Evolutionary conservation across 2,888 invertebrate genomes (phyloP), one percentile per base, ranked within the genome.

Genomic region (Orchestes rusci): DNA sequence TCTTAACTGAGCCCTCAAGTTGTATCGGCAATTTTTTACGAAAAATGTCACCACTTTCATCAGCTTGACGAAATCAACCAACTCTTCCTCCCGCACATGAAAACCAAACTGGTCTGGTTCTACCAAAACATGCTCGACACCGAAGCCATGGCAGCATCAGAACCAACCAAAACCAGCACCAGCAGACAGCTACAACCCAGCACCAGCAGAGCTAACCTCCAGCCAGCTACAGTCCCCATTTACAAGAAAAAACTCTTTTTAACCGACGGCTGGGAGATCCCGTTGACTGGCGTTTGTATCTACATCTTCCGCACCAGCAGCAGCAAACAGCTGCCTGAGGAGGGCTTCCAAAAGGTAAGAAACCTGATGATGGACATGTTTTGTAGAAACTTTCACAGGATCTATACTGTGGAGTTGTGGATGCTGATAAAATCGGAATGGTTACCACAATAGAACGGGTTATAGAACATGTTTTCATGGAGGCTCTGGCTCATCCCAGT

Each of bases 381-480:
- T n/a, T n/a, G n/a, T n/a, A n/a, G n/a, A n/a, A n/a, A n/a, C 4
- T 16, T 45, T 56, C 55, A 32, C 50, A 69, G 68, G 70, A 70
- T 55, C 52, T 70, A 4, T 87, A 80, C 59, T 90, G 89, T 53
- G 90, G 90, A 2, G 76, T 89, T 12, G 76, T 92, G 27, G 87
- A 90, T 60, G 82, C 83, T 0, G 75, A 77, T 47, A 79, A 80
- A 57, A 81, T 89, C 30, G 88, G 88, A 0, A 72, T 94, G 52
- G 84, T 94, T 45, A 84, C 89, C 2, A 85, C 89, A 1, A 82
- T 94, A 52, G 91, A 93, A 64, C 77, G 90, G 23, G 82, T 91
- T 8, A 82, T 94, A 64, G 88, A 92, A 56, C 79, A 82, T 59
- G 88, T 94, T 12, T 91, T 91, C 59, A 87, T 94, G 82, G 91